Evolutionary conservation across 2,888 invertebrate species (phyloP), one percentile per base, ranked within the genome.

Genomic region (Leptinotarsa juncta): DNA sequence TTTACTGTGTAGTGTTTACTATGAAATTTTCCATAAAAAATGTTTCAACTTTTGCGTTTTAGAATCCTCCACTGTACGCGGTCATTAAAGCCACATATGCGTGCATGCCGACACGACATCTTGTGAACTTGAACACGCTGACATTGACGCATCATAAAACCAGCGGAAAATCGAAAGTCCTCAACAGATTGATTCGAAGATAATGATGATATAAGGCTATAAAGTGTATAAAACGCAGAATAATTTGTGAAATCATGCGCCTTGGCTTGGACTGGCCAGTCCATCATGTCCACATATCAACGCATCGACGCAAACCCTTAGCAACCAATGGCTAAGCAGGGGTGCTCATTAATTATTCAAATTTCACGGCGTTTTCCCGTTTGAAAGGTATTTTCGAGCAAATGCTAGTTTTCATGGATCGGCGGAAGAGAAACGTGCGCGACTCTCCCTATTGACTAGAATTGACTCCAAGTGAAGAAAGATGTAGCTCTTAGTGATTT

Each of bases 271-370:
- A 49, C 57, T 57, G 42, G 60, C 20, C 48, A 69, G 60, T 48
- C 18, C 57, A 53, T 55, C 67, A 32, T 73, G 73, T 76, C 73
- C 71, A 73, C 62, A 62, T 60, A 60, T 57, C 72, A 75, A 77
- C 82, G 84, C 42, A 42, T 80, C 85, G 84, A 82, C 84, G 83
- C 83, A 82, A 83, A 81, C 72, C 86, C 83, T 83, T 85, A 82
- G 83, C 81, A 82, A 84, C 83, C 84, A 80, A 81, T 83, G 82
- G 80, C 81, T 81, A 84, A 82, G 84, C 82, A 81, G 77, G 75
- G 78, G 79, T 78, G 76, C 78, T 82, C 81, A 86, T 87, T 83
- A 87, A 87, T 87, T 86, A 87, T 87, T 87, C 82, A 87, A 85
- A 85, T 81, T 82, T 82, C 82, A 83, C 80, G 82, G 82, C 84